phyloP scores from a whole-genome alignment of 2,888 invertebrate genomes.

The Strigamia maritima region DNA sequence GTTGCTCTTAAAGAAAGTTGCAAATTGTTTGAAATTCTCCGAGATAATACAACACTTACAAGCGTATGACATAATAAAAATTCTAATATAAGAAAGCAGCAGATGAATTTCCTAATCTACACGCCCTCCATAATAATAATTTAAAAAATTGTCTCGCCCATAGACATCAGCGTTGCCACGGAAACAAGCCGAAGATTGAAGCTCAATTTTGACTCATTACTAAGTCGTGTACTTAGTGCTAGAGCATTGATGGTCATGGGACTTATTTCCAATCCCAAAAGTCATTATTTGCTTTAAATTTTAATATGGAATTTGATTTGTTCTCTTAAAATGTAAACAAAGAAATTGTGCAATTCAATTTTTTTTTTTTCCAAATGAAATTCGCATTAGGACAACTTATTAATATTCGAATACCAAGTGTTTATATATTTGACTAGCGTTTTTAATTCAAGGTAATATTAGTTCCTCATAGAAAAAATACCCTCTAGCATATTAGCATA shows the following conservation, averaged over 20 bases:
- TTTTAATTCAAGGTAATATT: background rate
- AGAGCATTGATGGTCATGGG: background rate
- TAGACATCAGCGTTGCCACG: background rate
- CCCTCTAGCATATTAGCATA: background rate
- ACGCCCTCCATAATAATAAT: background rate
- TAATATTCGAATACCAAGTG: background rate
- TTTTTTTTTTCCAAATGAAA: too few relatives aligned
- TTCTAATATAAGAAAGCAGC: background rate
- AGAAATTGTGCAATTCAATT: too few relatives aligned
- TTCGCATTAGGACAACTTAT: too few relatives aligned
- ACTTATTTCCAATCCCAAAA: background rate
- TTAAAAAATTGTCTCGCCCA: background rate
- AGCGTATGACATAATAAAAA: background rate
- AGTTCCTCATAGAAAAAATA: background rate
- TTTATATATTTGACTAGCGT: background rate
- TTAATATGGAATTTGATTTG: background rate
- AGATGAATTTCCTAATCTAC: background rate
- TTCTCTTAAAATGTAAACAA: too few relatives aligned
- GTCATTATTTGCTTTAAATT: background rate
- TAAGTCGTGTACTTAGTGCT: background rate
- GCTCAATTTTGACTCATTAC: background rate
- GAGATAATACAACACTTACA: background rate
- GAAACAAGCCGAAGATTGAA: background rate
- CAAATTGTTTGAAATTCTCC: background rate
- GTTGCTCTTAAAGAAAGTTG: background rate